Evolutionary conservation across 37 sponge, comb jelly and placozoan genomes (phyloP).

Genomic region (Trichoplax adhaerens): DNA sequence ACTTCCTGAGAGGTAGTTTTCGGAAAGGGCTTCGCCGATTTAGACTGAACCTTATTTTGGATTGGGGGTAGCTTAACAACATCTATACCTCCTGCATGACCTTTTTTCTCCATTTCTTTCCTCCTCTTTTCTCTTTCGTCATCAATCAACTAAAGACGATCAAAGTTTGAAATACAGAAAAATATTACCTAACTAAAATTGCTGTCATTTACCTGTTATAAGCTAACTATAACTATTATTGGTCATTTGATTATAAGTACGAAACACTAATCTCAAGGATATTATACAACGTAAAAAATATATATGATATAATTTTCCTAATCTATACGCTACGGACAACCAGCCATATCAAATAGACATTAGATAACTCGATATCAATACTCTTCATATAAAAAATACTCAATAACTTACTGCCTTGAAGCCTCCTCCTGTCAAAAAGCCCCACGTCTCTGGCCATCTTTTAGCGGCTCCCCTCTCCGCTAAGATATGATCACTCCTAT

Average conservation of each 20-base stretch:
- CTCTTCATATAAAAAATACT: not conserved
- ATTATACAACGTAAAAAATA: not conserved
- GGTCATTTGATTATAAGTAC: not conserved
- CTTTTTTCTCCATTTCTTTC: too few species aligned
- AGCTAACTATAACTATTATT: not conserved
- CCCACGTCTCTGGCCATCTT: conserved; percentile 47
- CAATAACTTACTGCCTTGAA: conserved; percentile 15
- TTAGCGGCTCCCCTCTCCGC: conserved; percentile 28
- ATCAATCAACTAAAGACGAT: too few species aligned
- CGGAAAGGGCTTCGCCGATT: conserved; percentile 31
- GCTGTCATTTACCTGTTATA: too few species aligned
- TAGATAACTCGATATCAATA: too few species aligned
- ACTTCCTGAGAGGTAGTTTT: conserved; percentile 39
- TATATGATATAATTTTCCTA: not conserved
- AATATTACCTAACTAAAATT: too few species aligned
- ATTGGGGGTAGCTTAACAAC: conserved; percentile 52
- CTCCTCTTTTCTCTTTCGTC: too few species aligned
- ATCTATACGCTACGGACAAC: too few species aligned
- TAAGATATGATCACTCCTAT: conserved; percentile 62
- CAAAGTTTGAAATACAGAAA: too few species aligned
- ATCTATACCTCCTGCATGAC: conserved; percentile 1
- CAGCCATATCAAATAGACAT: too few species aligned
- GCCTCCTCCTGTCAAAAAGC: conserved; percentile 43
- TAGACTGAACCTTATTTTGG: conserved; percentile 14
- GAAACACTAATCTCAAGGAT: not conserved